These are phyloP conservation scores for Pseudorasbora parva DNA, from an alignment of 2,113 vertebrate genomes.

Conservation along the genomic window DNA sequence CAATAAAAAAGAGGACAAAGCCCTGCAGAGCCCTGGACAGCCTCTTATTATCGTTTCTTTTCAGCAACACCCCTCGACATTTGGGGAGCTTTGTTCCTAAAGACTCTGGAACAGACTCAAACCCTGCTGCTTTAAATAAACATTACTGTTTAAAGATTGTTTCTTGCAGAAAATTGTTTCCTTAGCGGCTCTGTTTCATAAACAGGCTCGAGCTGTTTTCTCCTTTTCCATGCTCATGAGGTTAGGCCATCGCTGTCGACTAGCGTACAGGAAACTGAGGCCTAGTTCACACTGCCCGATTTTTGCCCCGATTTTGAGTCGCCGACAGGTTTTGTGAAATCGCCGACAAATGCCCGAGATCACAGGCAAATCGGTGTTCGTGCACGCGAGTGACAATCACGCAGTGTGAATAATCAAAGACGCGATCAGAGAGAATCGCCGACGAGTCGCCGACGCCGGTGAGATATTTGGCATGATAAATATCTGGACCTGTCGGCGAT, in stretches of 20 bases:
- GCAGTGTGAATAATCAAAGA: too few relatives aligned
- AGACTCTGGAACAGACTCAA: conserved; percentile 35
- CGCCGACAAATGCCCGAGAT: too few relatives aligned
- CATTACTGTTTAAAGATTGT: conserved; percentile 38
- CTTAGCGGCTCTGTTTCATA: conserved; percentile 16
- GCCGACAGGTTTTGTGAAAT: too few relatives aligned
- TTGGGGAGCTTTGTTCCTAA: conserved; percentile 36
- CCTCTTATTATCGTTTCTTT: conserved; percentile 54
- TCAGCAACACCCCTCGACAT: conserved; percentile 44
- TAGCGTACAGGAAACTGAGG: neutral
- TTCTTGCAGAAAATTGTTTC: conserved; percentile 10
- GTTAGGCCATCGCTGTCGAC: neutral
- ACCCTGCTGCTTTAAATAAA: conserved; percentile 48
- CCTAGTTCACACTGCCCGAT: too few relatives aligned
- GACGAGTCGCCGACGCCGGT: too few relatives aligned
- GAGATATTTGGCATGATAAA: too few relatives aligned
- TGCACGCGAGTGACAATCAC: too few relatives aligned
- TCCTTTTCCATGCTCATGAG: too few relatives aligned
- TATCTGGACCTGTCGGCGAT: too few relatives aligned
- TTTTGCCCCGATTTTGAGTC: too few relatives aligned
- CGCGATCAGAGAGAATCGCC: too few relatives aligned
- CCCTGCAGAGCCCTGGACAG: conserved; percentile 32
- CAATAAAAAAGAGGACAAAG: conserved; percentile 56
- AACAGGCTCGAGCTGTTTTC: neutral
- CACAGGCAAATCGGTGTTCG: too few relatives aligned